A percentile compares a stretch with the other conserved stretches of the same genome.
phyloP scores from a whole-genome alignment of 2,888 invertebrate genomes.

The Choreutis nemorana region DNA sequence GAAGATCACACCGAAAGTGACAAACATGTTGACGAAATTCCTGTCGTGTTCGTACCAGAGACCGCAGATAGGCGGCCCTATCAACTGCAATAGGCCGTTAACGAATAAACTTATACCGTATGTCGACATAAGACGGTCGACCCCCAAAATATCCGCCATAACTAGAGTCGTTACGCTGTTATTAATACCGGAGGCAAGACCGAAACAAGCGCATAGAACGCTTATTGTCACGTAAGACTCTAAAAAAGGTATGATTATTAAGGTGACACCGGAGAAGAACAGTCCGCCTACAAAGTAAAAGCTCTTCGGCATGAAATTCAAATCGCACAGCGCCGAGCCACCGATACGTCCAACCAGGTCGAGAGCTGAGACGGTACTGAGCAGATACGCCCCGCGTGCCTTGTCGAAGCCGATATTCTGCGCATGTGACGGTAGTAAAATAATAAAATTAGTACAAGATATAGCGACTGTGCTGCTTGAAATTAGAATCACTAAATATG shows the following conservation, averaged over 20 bases:
- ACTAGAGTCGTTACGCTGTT: conserved; percentile 87
- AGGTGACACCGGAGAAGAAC: conserved; percentile 77
- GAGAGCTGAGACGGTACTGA: conserved; percentile 82
- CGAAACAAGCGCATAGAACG: conserved; percentile 78
- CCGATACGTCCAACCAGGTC: conserved; percentile 86
- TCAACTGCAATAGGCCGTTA: conserved; percentile 80
- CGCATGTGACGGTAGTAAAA: conserved; percentile 81
- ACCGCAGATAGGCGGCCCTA: conserved; percentile 85
- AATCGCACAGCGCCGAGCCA: conserved; percentile 83
- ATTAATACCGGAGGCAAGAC: conserved; percentile 83
- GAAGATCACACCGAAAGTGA: conserved; percentile 77
- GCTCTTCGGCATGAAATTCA: conserved; percentile 79
- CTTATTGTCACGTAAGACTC: conserved; percentile 69
- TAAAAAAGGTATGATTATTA: conserved; percentile 75
- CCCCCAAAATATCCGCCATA: conserved; percentile 88
- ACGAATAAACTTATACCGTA: conserved; percentile 88
- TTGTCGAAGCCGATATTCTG: conserved; percentile 75
- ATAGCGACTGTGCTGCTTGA: conserved; percentile 88
- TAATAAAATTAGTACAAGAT: conserved; percentile 89
- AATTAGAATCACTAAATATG: conserved; percentile 81
- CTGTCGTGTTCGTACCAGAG: conserved; percentile 70
- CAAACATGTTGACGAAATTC: conserved; percentile 76
- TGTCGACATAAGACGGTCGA: conserved; percentile 82
- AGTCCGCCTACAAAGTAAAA: conserved; percentile 85
- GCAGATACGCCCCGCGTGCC: conserved; percentile 72